phyloP scores from a whole-genome alignment of 2,113 vertebrate species.

The Rynchops niger region DNA sequence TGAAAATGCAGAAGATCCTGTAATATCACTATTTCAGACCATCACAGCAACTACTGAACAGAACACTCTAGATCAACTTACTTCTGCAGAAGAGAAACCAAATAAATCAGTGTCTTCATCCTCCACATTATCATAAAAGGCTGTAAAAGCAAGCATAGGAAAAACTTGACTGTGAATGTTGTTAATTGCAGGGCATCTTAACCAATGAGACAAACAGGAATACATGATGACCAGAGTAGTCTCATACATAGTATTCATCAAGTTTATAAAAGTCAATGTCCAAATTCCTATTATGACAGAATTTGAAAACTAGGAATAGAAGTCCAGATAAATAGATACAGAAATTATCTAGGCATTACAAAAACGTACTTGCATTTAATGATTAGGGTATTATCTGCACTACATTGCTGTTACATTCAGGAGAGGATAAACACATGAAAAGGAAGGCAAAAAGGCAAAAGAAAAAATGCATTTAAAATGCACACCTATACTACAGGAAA shows the following conservation, averaged over 20 bases:
- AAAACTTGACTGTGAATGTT: neutral
- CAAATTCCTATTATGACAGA: neutral
- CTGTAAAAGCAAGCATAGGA: neutral
- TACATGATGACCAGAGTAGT: rapidly evolving
- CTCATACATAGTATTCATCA: neutral
- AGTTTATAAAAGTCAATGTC: no score
- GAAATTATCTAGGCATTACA: neutral
- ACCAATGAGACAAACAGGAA: neutral
- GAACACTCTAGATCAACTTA: neutral
- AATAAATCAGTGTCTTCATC: neutral
- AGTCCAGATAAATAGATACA: neutral
- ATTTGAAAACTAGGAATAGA: neutral
- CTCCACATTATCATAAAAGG: neutral
- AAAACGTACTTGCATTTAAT: neutral
- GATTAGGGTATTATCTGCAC: neutral
- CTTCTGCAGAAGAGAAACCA: neutral
- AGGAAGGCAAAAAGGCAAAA: neutral
- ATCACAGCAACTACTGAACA: neutral
- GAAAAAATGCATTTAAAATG: neutral
- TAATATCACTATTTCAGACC: neutral
- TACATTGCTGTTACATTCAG: neutral
- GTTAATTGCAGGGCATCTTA: neutral
- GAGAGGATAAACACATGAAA: rapidly evolving
- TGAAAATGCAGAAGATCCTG: neutral
- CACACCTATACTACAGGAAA: neutral